Evolutionary conservation across 2,113 vertebrate genomes (phyloP).

Genomic region (Strigops habroptila): DNA sequence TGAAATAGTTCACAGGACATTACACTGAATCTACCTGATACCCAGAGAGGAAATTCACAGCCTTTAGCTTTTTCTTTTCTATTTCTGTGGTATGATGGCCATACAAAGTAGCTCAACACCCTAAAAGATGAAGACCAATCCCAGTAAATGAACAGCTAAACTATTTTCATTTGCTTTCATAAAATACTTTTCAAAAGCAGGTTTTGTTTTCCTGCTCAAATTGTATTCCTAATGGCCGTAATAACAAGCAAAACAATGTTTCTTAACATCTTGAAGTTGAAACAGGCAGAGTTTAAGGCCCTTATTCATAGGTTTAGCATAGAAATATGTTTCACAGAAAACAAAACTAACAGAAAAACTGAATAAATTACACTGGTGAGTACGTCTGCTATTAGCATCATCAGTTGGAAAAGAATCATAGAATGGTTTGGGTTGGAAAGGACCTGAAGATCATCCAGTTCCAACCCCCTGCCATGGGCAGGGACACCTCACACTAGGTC

Average conservation of each 20-base stretch:
- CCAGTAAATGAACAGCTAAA: background rate
- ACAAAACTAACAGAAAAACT: background rate
- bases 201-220: slow-evolving; percentile 42
- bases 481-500: too few species aligned
- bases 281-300: background rate
- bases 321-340: background rate
- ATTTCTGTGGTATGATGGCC: background rate
- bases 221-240: background rate
- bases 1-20: slow-evolving; percentile 62
- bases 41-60: background rate
- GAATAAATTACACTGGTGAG: background rate
- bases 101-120: background rate
- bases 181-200: slow-evolving; percentile 50
- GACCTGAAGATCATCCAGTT: background rate
- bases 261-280: slow-evolving; percentile 32
- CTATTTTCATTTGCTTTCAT: slow-evolving; percentile 17
- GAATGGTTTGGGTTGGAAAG: background rate
- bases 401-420: background rate
- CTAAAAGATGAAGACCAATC: slow-evolving; percentile 21
- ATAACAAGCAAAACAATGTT: slow-evolving; percentile 44
- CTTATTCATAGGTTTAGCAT: background rate
- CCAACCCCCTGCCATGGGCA: background rate
- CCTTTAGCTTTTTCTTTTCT: background rate
- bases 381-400: background rate
- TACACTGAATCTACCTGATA: slow-evolving; percentile 30